A percentile compares a stretch with the other conserved stretches of the same genome.
These are phyloP conservation scores for Bombus terrestris DNA, from an alignment of 1,140 invertebrate genomes.

Conservation along the genomic window DNA sequence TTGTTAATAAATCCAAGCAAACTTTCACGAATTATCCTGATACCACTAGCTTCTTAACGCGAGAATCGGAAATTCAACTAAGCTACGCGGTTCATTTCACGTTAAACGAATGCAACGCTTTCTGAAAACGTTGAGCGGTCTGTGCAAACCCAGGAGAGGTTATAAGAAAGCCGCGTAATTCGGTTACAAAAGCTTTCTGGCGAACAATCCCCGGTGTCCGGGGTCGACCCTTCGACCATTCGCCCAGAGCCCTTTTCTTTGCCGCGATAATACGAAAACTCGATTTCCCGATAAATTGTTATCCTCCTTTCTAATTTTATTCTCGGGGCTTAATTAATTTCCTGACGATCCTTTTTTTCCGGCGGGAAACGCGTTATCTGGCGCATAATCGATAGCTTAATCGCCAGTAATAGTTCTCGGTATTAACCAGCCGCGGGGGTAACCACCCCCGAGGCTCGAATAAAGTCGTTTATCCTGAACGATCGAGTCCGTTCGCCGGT, in stretches of 20 bases:
- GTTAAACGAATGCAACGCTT: neutral
- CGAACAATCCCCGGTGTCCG: slow-evolving; percentile 6
- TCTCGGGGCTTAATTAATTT: slow-evolving; percentile 63
- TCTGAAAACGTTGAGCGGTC: neutral
- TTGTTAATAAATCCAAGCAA: no score
- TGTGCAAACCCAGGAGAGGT: neutral
- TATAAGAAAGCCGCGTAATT: slow-evolving; percentile 27
- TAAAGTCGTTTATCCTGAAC: slow-evolving; percentile 54
- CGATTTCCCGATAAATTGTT: slow-evolving; percentile 63
- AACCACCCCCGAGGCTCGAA: slow-evolving; percentile 33
- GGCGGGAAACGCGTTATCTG: neutral
- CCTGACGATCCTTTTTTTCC: slow-evolving; percentile 36
- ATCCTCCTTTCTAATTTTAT: slow-evolving; percentile 61
- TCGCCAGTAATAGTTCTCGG: slow-evolving; percentile 61
- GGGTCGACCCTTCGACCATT: neutral
- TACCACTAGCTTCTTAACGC: neutral
- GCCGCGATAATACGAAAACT: slow-evolving; percentile 45
- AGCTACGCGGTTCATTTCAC: neutral
- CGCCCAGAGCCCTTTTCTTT: slow-evolving; percentile 28
- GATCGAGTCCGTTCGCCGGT: slow-evolving; percentile 40
- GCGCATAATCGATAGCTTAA: slow-evolving; percentile 66
- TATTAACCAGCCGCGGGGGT: slow-evolving; percentile 55
- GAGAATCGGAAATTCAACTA: neutral
- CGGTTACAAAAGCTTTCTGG: slow-evolving; percentile 45
- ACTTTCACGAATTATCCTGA: neutral